Evolutionary conservation across 2,113 vertebrate genomes (phyloP).

Genomic region (Centropristis striata): DNA sequence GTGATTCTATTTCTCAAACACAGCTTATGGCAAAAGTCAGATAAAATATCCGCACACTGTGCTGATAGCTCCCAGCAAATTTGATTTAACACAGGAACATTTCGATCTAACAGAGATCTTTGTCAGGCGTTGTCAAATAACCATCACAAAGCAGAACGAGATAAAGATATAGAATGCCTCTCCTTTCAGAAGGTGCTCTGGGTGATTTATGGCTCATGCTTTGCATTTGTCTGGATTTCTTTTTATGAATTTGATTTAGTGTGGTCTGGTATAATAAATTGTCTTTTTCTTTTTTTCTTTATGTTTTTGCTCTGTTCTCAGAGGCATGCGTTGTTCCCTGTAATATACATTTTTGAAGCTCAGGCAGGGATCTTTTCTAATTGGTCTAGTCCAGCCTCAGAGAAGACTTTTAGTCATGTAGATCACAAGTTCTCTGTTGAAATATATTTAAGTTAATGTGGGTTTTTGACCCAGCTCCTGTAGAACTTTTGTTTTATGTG

Average conservation of each 20-base stretch:
- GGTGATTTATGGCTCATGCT: background rate
- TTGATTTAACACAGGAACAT: background rate
- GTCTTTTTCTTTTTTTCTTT: background rate
- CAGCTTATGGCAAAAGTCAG: background rate
- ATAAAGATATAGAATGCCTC: background rate
- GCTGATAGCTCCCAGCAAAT: background rate
- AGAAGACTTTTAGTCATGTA: background rate
- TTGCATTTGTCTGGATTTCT: background rate
- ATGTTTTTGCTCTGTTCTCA: background rate
- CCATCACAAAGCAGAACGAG: background rate
- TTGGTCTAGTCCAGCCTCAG: background rate
- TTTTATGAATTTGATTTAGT: background rate
- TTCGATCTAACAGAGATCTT: background rate
- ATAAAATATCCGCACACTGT: background rate
- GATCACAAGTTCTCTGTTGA: background rate
- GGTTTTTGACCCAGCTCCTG: too few relatives aligned
- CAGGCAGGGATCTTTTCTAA: too few relatives aligned
- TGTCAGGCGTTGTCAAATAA: background rate
- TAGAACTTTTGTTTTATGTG: too few relatives aligned
- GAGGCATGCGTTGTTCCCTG: background rate
- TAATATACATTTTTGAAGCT: background rate
- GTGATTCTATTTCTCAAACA: background rate
- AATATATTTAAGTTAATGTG: background rate
- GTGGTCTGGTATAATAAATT: background rate
- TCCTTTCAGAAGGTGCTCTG: background rate